phyloP scores from a whole-genome alignment of 1,140 invertebrate species.

The Trachelipus rathkii region DNA sequence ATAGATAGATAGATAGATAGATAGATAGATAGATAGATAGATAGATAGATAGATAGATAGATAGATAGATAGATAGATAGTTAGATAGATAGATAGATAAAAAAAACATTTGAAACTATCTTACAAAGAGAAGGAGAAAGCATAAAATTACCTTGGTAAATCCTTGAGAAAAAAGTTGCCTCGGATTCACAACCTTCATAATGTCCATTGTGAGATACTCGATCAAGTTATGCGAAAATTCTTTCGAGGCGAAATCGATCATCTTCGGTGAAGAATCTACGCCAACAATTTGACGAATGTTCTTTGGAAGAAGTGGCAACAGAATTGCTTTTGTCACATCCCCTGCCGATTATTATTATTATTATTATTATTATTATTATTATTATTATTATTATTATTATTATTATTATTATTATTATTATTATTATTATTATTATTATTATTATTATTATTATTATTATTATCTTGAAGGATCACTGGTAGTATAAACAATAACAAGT shows the following conservation, averaged over 20 bases:
- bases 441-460: too few relatives aligned
- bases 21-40: too few relatives aligned
- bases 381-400: neutral
- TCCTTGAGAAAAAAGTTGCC: conserved; percentile 43
- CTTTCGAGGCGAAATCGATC: conserved; percentile 61
- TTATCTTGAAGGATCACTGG: too few relatives aligned
- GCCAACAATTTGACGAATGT: conserved; percentile 54
- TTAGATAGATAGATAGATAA: too few relatives aligned
- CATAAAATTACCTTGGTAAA: conserved; percentile 34
- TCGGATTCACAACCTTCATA: conserved; percentile 52
- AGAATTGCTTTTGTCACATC: conserved; percentile 66
- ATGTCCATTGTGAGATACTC: conserved; percentile 66
- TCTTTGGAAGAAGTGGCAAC: conserved; percentile 58
- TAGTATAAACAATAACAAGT: too few relatives aligned
- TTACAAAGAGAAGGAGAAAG: too few relatives aligned
- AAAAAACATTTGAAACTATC: too few relatives aligned
- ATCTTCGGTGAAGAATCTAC: conserved; percentile 67
- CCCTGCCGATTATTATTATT: conserved; percentile 21
- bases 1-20: too few relatives aligned
- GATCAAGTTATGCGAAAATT: conserved; percentile 50
- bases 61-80: too few relatives aligned
- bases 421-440: neutral
- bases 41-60: too few relatives aligned
- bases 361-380: neutral
- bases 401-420: neutral